These are phyloP conservation scores for Spatulosminthurus flaviceps DNA, from an alignment of 2,888 invertebrate species.

Conservation along the genomic window DNA sequence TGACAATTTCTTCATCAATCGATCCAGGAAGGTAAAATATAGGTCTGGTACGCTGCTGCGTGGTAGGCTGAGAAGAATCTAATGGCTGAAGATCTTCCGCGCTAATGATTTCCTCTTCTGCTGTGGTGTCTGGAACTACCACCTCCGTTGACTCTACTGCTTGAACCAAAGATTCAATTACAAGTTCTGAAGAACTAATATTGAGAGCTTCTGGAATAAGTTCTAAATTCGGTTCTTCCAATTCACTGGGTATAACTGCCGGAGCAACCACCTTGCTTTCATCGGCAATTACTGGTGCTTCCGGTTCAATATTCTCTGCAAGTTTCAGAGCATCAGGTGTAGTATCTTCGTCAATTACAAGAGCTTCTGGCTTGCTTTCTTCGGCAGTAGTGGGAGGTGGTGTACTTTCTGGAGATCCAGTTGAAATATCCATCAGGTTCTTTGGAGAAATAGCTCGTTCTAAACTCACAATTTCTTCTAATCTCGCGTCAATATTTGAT, in stretches of 20 bases:
- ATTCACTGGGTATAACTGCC: not conserved
- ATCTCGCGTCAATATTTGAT: slow-evolving; percentile 29
- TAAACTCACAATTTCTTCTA: slow-evolving; percentile 26
- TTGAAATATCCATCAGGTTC: slow-evolving; percentile 17
- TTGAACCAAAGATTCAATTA: not conserved
- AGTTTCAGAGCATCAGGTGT: not conserved
- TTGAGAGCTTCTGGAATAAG: not conserved
- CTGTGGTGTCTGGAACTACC: not conserved
- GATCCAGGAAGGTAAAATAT: slow-evolving; percentile 11
- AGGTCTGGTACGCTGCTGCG: not conserved
- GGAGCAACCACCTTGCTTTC: slow-evolving; percentile 17
- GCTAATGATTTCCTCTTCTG: not conserved
- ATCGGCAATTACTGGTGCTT: slow-evolving; percentile 13
- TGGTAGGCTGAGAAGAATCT: too few relatives aligned
- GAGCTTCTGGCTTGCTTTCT: slow-evolving; percentile 24
- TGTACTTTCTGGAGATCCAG: not conserved
- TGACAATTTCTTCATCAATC: not conserved
- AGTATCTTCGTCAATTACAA: not conserved
- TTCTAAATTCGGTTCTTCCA: slow-evolving; percentile 15
- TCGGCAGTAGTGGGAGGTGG: not conserved
- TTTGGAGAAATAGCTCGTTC: slow-evolving; percentile 44
- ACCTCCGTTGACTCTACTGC: not conserved
- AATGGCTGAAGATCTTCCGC: too few relatives aligned
- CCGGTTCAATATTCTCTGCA: not conserved
- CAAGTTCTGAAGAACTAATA: not conserved